Conservation (phyloP, 2,888 invertebrate species). For the Xanthorhoe designata region DNA sequence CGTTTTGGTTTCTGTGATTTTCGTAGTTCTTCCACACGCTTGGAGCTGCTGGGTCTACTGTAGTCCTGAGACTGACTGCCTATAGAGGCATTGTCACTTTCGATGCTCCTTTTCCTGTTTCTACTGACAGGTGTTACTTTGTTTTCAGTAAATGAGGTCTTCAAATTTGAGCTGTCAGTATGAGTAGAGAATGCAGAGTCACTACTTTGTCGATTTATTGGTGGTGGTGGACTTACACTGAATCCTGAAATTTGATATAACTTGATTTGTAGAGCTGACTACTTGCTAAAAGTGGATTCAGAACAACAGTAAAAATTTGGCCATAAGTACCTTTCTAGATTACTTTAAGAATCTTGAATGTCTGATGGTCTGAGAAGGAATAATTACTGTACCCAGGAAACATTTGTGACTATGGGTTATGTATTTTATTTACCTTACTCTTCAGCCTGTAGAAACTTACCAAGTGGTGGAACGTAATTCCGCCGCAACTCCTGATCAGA, state of each 20-base stretch:
- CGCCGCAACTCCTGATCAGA: conserved; percentile 78
- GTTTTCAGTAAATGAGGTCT: conserved; percentile 62
- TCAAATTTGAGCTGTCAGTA: conserved; percentile 70
- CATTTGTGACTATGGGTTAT: too few species aligned
- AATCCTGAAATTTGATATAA: conserved; percentile 61
- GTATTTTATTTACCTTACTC: too few species aligned
- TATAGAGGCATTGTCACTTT: conserved; percentile 68
- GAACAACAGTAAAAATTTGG: too few species aligned
- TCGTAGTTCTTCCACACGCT: conserved; percentile 70
- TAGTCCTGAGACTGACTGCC: conserved; percentile 67
- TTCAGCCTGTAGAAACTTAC: conserved; percentile 37
- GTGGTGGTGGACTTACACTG: conserved; percentile 66
- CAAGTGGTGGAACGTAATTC: conserved; percentile 79
- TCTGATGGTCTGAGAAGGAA: not conserved
- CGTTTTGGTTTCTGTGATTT: conserved; percentile 57
- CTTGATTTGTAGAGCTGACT: too few species aligned
- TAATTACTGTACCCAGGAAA: too few species aligned
- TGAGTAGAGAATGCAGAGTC: conserved; percentile 80
- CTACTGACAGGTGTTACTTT: conserved; percentile 59
- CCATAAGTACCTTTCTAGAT: too few species aligned
- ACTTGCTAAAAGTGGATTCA: too few species aligned
- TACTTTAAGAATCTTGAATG: too few species aligned
- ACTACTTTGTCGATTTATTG: conserved; percentile 76
- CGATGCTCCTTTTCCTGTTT: conserved; percentile 69
- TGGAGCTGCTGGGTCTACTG: conserved; percentile 60